Evolutionary conservation across 2,888 invertebrate species (phyloP), one percentile per base, ranked within the genome.

Genomic region (Eulithis testata): DNA sequence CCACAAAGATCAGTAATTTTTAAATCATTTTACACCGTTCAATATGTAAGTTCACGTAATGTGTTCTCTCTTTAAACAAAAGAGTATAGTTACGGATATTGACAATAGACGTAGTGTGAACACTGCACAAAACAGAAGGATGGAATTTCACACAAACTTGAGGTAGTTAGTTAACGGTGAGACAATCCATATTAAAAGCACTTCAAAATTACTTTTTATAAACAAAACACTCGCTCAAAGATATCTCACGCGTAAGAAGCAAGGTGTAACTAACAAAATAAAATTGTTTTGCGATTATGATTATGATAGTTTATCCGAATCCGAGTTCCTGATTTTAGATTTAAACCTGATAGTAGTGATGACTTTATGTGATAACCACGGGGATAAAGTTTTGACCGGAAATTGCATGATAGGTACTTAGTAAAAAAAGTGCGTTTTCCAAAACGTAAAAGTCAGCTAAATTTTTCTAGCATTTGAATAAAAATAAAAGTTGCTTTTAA

Each of bases 281-380:
- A 62, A 76, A 80, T 80, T 77, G 78, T 78, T 79, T 77, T 60
- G 49, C 74, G 77, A 81, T 84, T 81, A 77, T 74, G 76, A 74
- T 79, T 73, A 62, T 69, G 31, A 44, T 21, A 21, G 69, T 71
- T 74, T 84, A 85, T 83, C 79, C 78, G 75, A 80, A 78, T 63
- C 60, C 50, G 70, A 52, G 63, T 27, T 53, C 7, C 45, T 8
- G 37, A 8, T 11, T 37, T 31, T 4, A 12, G 9, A 63, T 51
- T 9, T 14, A 27, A 5, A 2, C 40, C 45, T 8, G 45, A 55
- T 55, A 37, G 44, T 37, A 37, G 37, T 37, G 37, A n/a, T n/a
- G n/a, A n/a, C n/a, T n/a, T n/a, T n/a, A n/a, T n/a, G n/a, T n/a
- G n/a, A n/a, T n/a, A n/a, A n/a, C n/a, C n/a, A n/a, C n/a, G n/a